Base-by-base conservation (phyloP, 2,888 invertebrate genomes). In the Patella depressa region DNA sequence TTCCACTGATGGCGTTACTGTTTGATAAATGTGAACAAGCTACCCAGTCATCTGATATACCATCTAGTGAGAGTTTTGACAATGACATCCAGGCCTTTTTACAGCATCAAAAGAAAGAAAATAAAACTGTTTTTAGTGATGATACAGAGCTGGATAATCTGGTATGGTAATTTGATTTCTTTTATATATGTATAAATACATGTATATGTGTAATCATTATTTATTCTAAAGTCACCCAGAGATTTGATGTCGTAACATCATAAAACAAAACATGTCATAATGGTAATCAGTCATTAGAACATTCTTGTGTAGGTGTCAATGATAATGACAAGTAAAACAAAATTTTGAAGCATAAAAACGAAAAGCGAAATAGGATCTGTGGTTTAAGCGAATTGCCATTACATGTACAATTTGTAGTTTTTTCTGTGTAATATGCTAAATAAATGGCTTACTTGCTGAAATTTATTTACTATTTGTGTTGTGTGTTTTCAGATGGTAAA, bases 51-150 rank as follows among this genome's bases (percentile, higher is more conserved):
- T 83, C 90, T 2, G 89, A 91, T 75, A 84, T 85, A 57, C 87
- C 89, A 3, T 79, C 86, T 4, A 83, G 87, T 1, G 89, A 90
- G 69, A 85, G 87, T 57, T 89, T 91, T 77, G 89, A 90, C 78
- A 85, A 86, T 4, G 91, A 92, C 78, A 92, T 96, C 83, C 93
- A 94, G 92, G 96, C 96, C 80, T 97, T 97, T 93, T 96, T 97
- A 82, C 96, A 96, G 91, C 96, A 96, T 89, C 96, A 96, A 93
- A 95, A 97, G 90, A 93, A 96, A 86, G 96, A 97, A 92, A 93
- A 95, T 83, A 94, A 96, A 88, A 96, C 96, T 4, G 95, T 97
- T 92, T 93, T 97, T 86, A 95, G 96, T 82, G 96, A 97, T 92
- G 88, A 91, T 82, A 81, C 86, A 29, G 91, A 91, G 65, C 85